Evolutionary conservation across 2,113 vertebrate genomes (phyloP), one percentile per base, ranked within the genome.

Genomic region (Cinclus mexicanus): DNA sequence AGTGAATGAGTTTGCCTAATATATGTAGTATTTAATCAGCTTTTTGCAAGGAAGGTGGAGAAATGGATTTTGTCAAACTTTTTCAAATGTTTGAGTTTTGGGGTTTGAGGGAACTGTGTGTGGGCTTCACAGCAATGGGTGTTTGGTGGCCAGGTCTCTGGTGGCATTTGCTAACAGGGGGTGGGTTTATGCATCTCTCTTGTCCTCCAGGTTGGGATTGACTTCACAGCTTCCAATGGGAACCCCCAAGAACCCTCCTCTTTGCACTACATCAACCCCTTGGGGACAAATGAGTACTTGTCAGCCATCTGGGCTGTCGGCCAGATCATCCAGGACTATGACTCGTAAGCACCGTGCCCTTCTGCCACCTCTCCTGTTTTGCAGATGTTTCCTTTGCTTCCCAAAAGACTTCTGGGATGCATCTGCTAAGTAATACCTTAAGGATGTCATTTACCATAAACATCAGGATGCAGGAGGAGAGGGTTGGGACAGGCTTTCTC

Each of bases 291-390:
- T 0, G 99, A 99, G 91, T 99, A 99, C 90, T 95, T 99, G 42
- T 98, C 99, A 0, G 99, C 99, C 44, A 99, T 99, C 93, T 99
- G 99, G 98, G 99, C 99, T 8, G 99, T 99, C 0, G 99, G 99
- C 29, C 99, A 99, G 97, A 99, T 99, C 97, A 99, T 99, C 94
- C 99, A 99, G 97, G 99, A 99, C 97, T 99, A 99, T 5, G 99
- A 99, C 97, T 98, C 99, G 99, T 99, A 97, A 98, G 98, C 97
- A 56, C 71, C 0, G 0, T 35, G 56, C 59, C 28, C 41, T 64
- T 50, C 79, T 49, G 68, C 64, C 18, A 42, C 65, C 21, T 14
- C 19, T 42, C 10, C 47, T n/a, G 7, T 10, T 76, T 22, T 57
- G 29, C 44, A 47, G 35, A 14, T 26, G 7, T 52, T 44, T 39